A percentile compares a stretch with the other conserved stretches of the same genome.
Conservation (phyloP, 1,140 invertebrate species). For the Leptinotarsa texana region DNA sequence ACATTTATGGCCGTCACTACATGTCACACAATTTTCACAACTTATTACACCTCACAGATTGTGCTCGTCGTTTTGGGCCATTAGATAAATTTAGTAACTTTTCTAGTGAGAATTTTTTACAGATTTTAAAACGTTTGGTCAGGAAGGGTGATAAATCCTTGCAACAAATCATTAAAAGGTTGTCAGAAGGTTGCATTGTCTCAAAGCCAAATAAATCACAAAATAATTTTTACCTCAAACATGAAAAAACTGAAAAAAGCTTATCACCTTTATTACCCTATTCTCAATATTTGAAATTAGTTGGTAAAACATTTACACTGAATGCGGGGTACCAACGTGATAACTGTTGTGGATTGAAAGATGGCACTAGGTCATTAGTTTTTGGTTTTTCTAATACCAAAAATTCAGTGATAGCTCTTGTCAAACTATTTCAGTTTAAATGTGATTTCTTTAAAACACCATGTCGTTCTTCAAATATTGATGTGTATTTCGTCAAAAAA, state of each 20-base stretch:
- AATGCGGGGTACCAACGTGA: too few relatives aligned
- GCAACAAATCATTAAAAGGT: background rate
- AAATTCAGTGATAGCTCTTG: too few relatives aligned
- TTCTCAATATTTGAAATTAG: too few relatives aligned
- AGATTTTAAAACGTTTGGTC: background rate
- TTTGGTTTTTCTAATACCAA: too few relatives aligned
- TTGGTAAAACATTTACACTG: background rate
- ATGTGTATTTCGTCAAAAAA: too few relatives aligned
- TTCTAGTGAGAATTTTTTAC: background rate
- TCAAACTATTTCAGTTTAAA: too few relatives aligned
- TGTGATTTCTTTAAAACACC: too few relatives aligned
- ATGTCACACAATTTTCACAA: conserved; percentile 13
- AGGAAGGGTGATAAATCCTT: background rate
- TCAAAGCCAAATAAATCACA: background rate
- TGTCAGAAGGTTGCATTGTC: background rate
- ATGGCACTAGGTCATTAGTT: too few relatives aligned
- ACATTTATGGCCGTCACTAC: background rate
- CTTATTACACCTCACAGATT: background rate
- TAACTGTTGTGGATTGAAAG: too few relatives aligned
- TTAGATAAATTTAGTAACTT: background rate
- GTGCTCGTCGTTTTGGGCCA: background rate
- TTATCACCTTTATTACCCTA: too few relatives aligned
- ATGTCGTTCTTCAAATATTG: too few relatives aligned
- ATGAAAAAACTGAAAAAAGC: background rate
- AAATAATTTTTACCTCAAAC: background rate